Evolutionary conservation across 1,140 invertebrate species (phyloP), one percentile per base, ranked within the genome.

Genomic region (Drosophila lowei): DNA sequence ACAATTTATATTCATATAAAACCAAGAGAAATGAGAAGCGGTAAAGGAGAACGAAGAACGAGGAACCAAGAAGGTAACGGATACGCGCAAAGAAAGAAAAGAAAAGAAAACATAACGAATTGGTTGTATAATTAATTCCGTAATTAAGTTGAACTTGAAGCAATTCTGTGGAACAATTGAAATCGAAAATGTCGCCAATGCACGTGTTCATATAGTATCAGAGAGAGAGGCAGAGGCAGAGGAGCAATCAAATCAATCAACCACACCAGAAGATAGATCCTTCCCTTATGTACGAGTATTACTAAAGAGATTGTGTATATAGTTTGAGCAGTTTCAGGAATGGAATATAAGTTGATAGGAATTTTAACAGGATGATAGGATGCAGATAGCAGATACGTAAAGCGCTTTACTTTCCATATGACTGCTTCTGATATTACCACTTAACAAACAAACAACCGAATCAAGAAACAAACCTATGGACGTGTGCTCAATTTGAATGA

Each of bases 321-420:
- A 77, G 50, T 58, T 43, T 48, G 44, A 42, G 63, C 64, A 67
- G 63, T 63, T 66, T 66, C 58, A 52, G 58, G 65, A 84, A 72
- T 70, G 58, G 65, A 84, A 72, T 70, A 73, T 65, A 62, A 54
- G 77, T 85, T 76, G 79, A 68, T 72, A 65, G 66, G 58, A 77
- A 86, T 85, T 76, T 74, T 79, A 55, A 75, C 58, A 71, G 34
- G 55, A 63, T 18, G 44, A 52, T 72, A 25, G 21, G 21, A 23
- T n/a, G 23, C 3, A 25, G 23, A 25, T 5, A 25, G 71, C 30
- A 83, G 34, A 38, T 38, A 38, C 66, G 65, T 78, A 67, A 79
- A 79, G 56, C 77, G 80, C 80, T 80, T 85, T 62, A 80, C 80
- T 80, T 85, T 62, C 79, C 42, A 64, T 80, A 74, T 84, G 72